phyloP scores from a whole-genome alignment of 1,140 invertebrate species.

The Chlorops oryzae region DNA sequence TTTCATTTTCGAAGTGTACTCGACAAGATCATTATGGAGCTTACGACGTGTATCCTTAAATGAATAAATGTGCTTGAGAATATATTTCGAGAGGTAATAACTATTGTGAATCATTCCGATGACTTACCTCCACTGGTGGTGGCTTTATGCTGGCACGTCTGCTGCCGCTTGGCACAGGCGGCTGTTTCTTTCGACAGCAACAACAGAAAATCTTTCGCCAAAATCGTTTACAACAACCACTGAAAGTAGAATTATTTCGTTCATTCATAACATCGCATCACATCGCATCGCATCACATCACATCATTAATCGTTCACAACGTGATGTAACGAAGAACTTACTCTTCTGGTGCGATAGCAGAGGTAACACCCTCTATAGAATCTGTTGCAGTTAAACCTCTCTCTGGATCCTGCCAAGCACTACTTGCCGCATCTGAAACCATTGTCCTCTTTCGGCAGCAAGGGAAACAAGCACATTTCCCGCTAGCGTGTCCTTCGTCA shows the following conservation, averaged over 20 bases:
- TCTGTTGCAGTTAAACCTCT: slow-evolving; percentile 35
- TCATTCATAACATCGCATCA: too few relatives aligned
- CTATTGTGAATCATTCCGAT: background rate
- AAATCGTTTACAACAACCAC: slow-evolving; percentile 40
- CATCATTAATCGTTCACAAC: too few relatives aligned
- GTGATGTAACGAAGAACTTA: too few relatives aligned
- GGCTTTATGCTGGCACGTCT: slow-evolving; percentile 56
- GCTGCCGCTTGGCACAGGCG: slow-evolving; percentile 45
- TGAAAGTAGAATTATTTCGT: too few relatives aligned
- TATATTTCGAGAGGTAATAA: too few relatives aligned
- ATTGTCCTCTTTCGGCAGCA: slow-evolving; percentile 27
- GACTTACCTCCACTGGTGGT: slow-evolving; percentile 54
- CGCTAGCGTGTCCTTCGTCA: slow-evolving; percentile 33
- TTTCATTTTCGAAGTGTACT: slow-evolving; percentile 76
- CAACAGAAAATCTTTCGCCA: slow-evolving; percentile 40
- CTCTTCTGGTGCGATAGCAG: slow-evolving; percentile 24
- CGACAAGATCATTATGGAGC: slow-evolving; percentile 67
- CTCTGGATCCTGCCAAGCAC: slow-evolving; percentile 46
- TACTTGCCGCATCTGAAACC: slow-evolving; percentile 9
- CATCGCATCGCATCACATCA: too few relatives aligned
- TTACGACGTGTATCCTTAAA: slow-evolving; percentile 71
- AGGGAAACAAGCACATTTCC: slow-evolving; percentile 44
- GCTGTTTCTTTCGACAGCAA: slow-evolving; percentile 44
- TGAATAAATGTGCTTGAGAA: background rate
- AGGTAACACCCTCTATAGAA: slow-evolving; percentile 38